Evolutionary conservation across 2,888 invertebrate species (phyloP).

Genomic region (Caenorhabditis sp.): DNA sequence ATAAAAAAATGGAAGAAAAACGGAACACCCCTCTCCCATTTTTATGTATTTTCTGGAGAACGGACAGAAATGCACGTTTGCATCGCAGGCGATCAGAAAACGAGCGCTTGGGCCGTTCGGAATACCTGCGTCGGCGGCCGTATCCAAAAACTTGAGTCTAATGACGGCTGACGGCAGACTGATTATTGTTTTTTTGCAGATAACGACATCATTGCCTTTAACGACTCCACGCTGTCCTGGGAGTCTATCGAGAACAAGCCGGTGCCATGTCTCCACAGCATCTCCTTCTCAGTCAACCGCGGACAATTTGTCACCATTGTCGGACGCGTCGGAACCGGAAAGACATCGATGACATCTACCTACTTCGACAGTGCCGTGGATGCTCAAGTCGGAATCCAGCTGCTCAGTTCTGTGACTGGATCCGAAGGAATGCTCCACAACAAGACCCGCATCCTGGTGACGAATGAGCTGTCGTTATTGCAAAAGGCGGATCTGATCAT

Average conservation of each 20-base stretch:
- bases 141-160: neutral
- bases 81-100: too few relatives aligned
- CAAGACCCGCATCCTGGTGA: slow-evolving; percentile 91
- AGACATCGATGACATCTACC: slow-evolving; percentile 88
- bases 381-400: slow-evolving; percentile 96
- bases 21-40: too few relatives aligned
- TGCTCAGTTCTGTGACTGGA: slow-evolving; percentile 93
- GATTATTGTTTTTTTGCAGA: neutral
- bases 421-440: slow-evolving; percentile 68
- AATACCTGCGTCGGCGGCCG: too few relatives aligned
- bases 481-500: slow-evolving; percentile 92
- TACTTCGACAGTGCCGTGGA: slow-evolving; percentile 97
- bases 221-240: neutral
- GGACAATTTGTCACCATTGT: slow-evolving; percentile 69
- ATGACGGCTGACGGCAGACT: neutral
- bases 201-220: neutral
- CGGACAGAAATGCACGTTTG: too few relatives aligned
- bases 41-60: too few relatives aligned
- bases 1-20: too few relatives aligned
- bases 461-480: slow-evolving; percentile 93
- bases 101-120: slow-evolving; percentile 22
- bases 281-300: slow-evolving; percentile 25
- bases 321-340: slow-evolving; percentile 74
- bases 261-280: slow-evolving; percentile 82
- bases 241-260: neutral